These are phyloP conservation scores for Fistularia tabacaria DNA, from an alignment of 2,797 vertebrate genomes.

Conservation along the genomic window DNA sequence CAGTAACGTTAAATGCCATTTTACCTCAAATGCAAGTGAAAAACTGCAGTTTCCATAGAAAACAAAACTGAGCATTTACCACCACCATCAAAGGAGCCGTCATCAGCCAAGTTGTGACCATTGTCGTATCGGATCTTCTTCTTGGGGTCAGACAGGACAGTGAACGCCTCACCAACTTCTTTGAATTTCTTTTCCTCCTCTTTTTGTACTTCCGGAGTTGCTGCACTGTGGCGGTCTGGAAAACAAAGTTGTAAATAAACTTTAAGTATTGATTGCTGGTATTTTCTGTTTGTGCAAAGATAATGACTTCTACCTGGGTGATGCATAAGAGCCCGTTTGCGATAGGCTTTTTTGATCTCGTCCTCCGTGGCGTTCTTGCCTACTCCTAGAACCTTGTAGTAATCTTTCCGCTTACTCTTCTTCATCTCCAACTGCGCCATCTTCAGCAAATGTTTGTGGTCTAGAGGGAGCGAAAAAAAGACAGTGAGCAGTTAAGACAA, in stretches of 20 bases:
- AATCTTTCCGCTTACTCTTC: constrained; percentile 97
- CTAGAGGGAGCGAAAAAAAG: constrained; percentile 52
- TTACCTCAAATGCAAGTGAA: too few species aligned
- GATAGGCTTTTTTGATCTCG: constrained; percentile 95
- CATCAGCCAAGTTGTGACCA: constrained; percentile 93
- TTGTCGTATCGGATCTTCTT: constrained; percentile 96
- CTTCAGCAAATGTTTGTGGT: constrained; percentile 92
- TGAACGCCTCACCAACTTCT: constrained; percentile 98
- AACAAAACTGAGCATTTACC: constrained; percentile 30
- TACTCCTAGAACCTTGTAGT: constrained; percentile 92
- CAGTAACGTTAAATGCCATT: too few species aligned
- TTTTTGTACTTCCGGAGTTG: constrained; percentile 92
- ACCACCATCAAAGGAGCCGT: constrained; percentile 69
- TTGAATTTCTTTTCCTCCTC: constrained; percentile 99
- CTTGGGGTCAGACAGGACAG: constrained; percentile 95
- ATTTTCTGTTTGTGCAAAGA: background rate
- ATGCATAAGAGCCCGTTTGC: constrained; percentile 95
- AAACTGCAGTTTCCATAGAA: background rate
- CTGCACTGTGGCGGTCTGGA: constrained; percentile 91
- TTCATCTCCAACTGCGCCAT: constrained; percentile 91
- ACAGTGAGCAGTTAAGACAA: background rate
- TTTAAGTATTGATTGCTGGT: background rate
- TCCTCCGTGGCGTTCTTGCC: constrained; percentile 92
- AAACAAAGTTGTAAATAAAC: background rate
- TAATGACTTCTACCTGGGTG: constrained; percentile 82